These are phyloP conservation scores for Drosophila maculinotata DNA, from an alignment of 2,888 invertebrate species.

Conservation along the genomic window DNA sequence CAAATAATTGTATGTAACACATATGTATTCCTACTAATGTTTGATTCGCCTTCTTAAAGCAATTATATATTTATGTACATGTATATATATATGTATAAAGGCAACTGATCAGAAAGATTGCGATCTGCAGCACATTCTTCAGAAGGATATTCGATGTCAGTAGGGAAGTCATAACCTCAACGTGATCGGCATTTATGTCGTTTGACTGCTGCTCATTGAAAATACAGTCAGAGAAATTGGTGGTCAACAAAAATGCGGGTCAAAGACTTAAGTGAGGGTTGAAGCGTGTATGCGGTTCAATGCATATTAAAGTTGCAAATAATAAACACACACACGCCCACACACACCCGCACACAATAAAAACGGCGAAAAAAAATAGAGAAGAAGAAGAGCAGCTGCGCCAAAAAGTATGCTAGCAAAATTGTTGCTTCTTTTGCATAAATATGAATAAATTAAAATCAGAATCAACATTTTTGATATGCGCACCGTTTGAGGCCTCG, in stretches of 20 bases:
- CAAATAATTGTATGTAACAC: too few species aligned
- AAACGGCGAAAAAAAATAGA: background rate
- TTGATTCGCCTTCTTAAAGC: too few species aligned
- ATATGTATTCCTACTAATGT: too few species aligned
- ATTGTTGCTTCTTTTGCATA: constrained; percentile 77
- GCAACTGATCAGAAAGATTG: too few species aligned
- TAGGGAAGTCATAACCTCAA: background rate
- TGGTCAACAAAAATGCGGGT: background rate
- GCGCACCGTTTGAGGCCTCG: constrained; percentile 35
- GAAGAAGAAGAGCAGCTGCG: constrained; percentile 32
- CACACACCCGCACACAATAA: constrained; percentile 12
- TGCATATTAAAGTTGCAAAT: constrained; percentile 55
- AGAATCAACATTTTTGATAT: constrained; percentile 78
- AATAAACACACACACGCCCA: constrained; percentile 43
- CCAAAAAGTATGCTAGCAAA: constrained; percentile 66
- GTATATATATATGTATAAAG: too few species aligned
- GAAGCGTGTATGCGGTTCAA: constrained; percentile 7
- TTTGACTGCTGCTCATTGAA: background rate
- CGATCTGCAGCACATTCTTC: too few species aligned
- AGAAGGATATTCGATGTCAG: too few species aligned
- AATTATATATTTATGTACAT: too few species aligned
- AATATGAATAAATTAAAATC: constrained; percentile 79
- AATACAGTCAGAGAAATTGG: background rate
- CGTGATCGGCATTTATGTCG: background rate
- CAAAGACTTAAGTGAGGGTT: background rate